Conservation (phyloP, 2,797 vertebrate genomes). For the Apogon talboti region DNA sequence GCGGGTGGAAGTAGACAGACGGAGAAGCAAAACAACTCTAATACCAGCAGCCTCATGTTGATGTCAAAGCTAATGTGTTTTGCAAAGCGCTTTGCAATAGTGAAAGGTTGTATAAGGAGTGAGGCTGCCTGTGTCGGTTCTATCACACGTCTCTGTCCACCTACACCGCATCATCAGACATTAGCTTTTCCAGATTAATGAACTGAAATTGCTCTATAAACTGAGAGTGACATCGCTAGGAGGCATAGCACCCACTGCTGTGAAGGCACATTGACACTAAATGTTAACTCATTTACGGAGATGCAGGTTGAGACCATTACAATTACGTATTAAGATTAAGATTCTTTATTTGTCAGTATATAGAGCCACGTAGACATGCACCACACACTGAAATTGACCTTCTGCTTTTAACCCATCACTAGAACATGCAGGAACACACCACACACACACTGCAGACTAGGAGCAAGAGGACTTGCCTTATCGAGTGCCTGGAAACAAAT, state of each 20-base stretch:
- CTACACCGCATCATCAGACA: slow-evolving; percentile 15
- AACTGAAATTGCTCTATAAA: slow-evolving; percentile 5
- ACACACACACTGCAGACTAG: no score
- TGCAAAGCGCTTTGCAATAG: slow-evolving; percentile 38
- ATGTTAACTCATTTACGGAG: no score
- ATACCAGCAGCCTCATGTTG: slow-evolving; percentile 53
- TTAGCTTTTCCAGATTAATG: slow-evolving; percentile 5
- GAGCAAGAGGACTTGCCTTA: no score
- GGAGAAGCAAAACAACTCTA: slow-evolving; percentile 53
- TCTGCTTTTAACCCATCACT: no score
- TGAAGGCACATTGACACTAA: no score
- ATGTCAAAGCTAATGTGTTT: slow-evolving; percentile 61
- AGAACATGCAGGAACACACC: no score
- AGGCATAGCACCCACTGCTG: neutral
- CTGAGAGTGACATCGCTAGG: neutral
- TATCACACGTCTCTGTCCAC: slow-evolving; percentile 17
- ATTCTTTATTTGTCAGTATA: no score
- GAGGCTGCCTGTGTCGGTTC: slow-evolving; percentile 11
- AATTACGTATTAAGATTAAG: no score
- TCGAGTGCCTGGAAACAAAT: no score
- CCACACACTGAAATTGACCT: no score
- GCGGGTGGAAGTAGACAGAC: slow-evolving; percentile 53
- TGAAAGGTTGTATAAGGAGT: slow-evolving; percentile 28
- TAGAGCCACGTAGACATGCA: no score
- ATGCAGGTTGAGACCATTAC: no score